phyloP scores from a whole-genome alignment of 1,140 invertebrate genomes.

The Wiebesia pumilae region DNA sequence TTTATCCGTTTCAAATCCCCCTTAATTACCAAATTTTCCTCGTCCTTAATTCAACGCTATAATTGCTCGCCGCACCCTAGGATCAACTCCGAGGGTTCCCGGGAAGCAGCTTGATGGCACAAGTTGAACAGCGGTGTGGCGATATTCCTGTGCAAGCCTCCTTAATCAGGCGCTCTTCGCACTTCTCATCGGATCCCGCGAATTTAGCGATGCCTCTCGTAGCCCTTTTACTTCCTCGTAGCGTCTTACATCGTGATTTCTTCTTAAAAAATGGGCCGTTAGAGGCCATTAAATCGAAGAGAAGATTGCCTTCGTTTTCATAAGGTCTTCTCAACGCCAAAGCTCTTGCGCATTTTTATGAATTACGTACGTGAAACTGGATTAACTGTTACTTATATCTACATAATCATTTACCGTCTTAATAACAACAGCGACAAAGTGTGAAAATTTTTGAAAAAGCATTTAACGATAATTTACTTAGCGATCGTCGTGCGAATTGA shows the following conservation, averaged over 20 bases:
- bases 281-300: slow-evolving; percentile 32
- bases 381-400: not conserved
- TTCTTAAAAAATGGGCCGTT: not conserved
- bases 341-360: not conserved
- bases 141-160: slow-evolving; percentile 56
- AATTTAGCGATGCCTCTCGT: not conserved
- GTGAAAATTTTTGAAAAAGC: no score
- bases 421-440: not conserved
- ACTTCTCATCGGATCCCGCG: slow-evolving; percentile 45
- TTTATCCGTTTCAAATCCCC: slow-evolving; percentile 70
- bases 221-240: slow-evolving; percentile 7
- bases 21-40: slow-evolving; percentile 75
- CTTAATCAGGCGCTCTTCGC: slow-evolving; percentile 46
- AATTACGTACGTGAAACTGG: not conserved
- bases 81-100: slow-evolving; percentile 50
- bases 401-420: not conserved
- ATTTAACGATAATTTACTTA: not conserved
- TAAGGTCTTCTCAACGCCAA: not conserved
- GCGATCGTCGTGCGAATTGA: no score
- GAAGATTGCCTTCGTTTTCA: slow-evolving; percentile 17
- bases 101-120: not conserved
- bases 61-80: slow-evolving; percentile 70
- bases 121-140: not conserved
- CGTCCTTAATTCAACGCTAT: slow-evolving; percentile 72
- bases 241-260: slow-evolving; percentile 43